These are phyloP conservation scores for Urosaurus nigricauda DNA, from an alignment of 2,797 vertebrate species.

Conservation along the genomic window DNA sequence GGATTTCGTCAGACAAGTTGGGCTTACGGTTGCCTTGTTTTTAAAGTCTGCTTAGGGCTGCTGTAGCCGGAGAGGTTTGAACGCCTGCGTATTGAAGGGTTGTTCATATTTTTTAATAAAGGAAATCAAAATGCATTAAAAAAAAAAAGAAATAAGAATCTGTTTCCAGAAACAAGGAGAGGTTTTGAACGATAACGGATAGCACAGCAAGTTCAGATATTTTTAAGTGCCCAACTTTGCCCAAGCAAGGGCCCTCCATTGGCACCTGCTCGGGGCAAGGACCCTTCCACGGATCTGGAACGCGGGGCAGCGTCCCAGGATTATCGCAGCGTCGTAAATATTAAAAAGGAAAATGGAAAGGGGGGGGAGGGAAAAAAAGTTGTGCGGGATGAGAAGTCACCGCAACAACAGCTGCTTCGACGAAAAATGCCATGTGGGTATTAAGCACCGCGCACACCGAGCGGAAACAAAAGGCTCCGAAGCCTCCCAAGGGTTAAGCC, in stretches of 20 bases:
- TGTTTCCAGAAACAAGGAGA: slow-evolving; percentile 21
- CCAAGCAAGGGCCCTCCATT: slow-evolving; percentile 46
- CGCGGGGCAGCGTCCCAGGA: slow-evolving; percentile 37
- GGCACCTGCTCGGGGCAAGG: slow-evolving; percentile 46
- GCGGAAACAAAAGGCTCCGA: slow-evolving; percentile 77
- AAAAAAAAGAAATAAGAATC: neutral
- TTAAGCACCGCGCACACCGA: slow-evolving; percentile 67
- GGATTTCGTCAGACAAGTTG: slow-evolving; percentile 46
- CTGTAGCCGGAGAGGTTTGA: neutral
- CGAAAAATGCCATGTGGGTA: slow-evolving; percentile 65
- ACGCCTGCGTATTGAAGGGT: neutral
- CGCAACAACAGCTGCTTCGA: slow-evolving; percentile 31
- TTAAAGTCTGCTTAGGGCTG: slow-evolving; percentile 18
- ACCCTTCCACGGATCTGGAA: slow-evolving; percentile 61
- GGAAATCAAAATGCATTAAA: neutral
- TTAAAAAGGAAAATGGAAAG: slow-evolving; percentile 1
- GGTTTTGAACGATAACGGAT: slow-evolving; percentile 55
- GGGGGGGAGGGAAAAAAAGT: neutral
- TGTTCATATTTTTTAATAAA: neutral
- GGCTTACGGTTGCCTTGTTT: slow-evolving; percentile 22
- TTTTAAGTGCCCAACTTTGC: too few species aligned
- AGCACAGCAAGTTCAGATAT: too few species aligned
- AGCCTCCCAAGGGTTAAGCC: slow-evolving; percentile 70
- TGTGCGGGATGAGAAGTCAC: slow-evolving; percentile 49
- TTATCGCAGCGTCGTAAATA: neutral